phyloP scores from a whole-genome alignment of 2,888 invertebrate species.

The Anticlea derivata region DNA sequence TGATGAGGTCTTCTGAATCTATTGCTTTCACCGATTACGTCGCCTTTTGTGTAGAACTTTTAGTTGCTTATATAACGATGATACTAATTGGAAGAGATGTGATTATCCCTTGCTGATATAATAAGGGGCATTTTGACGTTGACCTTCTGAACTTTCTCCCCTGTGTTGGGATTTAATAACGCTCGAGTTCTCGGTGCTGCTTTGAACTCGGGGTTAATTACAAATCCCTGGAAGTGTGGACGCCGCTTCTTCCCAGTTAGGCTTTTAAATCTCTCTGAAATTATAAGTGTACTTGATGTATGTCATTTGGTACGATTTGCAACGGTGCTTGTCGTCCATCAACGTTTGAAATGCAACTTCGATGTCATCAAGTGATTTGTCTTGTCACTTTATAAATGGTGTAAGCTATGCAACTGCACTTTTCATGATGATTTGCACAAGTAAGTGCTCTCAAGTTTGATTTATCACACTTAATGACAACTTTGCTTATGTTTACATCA shows the following conservation, averaged over 20 bases:
- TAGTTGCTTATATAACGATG: constrained; percentile 58
- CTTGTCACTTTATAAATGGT: constrained; percentile 38
- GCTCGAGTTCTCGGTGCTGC: constrained; percentile 36
- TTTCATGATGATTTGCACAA: constrained; percentile 38
- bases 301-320: constrained; percentile 45
- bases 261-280: constrained; percentile 26
- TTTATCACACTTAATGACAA: constrained; percentile 31
- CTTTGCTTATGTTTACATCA: constrained; percentile 19
- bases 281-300: constrained; percentile 34
- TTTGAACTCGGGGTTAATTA: constrained; percentile 58
- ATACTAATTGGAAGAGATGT: constrained; percentile 51
- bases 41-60: constrained; percentile 60
- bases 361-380: constrained; percentile 31
- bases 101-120: constrained; percentile 45
- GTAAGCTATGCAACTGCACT: constrained; percentile 30
- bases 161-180: constrained; percentile 45
- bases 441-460: constrained; percentile 22
- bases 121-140: constrained; percentile 39
- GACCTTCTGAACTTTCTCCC: constrained; percentile 49
- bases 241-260: constrained; percentile 19
- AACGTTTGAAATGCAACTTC: constrained; percentile 33
- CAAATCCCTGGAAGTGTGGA: constrained; percentile 38
- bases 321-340: constrained; percentile 37
- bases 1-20: constrained; percentile 74
- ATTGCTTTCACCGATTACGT: constrained; percentile 77